These are phyloP conservation scores for Caenorhabditis sulstoni DNA, from an alignment of 2,888 invertebrate genomes.

Conservation along the genomic window DNA sequence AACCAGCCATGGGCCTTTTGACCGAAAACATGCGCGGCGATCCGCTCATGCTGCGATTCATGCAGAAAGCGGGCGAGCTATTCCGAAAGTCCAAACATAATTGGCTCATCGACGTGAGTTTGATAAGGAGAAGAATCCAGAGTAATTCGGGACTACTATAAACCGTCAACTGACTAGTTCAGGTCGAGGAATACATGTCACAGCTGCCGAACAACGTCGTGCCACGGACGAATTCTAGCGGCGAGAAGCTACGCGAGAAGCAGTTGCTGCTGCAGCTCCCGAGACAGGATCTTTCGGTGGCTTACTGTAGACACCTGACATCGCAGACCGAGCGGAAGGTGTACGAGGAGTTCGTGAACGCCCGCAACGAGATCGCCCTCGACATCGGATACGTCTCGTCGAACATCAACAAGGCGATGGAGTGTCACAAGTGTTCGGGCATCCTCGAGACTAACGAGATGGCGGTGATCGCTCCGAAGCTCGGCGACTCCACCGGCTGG, in stretches of 20 bases:
- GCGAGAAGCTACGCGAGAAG: slow-evolving; percentile 87
- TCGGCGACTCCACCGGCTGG: slow-evolving; percentile 81
- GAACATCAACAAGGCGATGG: slow-evolving; percentile 81
- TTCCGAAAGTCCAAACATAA: slow-evolving; percentile 58
- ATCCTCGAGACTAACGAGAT: slow-evolving; percentile 88
- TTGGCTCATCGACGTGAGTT: slow-evolving; percentile 68
- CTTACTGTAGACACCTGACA: slow-evolving; percentile 91
- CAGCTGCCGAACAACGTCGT: slow-evolving; percentile 90
- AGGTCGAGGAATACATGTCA: slow-evolving; percentile 94
- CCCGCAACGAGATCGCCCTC: slow-evolving; percentile 94
- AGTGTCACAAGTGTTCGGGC: slow-evolving; percentile 90
- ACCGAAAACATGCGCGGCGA: slow-evolving; percentile 68
- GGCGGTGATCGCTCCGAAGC: slow-evolving; percentile 89
- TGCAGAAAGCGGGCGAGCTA: slow-evolving; percentile 62
- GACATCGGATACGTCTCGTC: slow-evolving; percentile 88
- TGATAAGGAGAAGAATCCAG: not conserved
- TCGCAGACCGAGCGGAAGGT: slow-evolving; percentile 81
- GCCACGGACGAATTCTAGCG: slow-evolving; percentile 87
- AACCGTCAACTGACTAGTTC: slow-evolving; percentile 74
- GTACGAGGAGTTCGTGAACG: slow-evolving; percentile 94
- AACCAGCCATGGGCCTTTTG: slow-evolving; percentile 54
- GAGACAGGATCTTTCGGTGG: slow-evolving; percentile 90
- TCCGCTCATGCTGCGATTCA: slow-evolving; percentile 64
- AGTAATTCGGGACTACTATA: not conserved
- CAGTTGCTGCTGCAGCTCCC: slow-evolving; percentile 93